Percentiles rank a stretch among this genome's conserved stretches.
Evolutionary conservation across 2,113 vertebrate species (phyloP).

Genomic region (Syngnathus scovelli): DNA sequence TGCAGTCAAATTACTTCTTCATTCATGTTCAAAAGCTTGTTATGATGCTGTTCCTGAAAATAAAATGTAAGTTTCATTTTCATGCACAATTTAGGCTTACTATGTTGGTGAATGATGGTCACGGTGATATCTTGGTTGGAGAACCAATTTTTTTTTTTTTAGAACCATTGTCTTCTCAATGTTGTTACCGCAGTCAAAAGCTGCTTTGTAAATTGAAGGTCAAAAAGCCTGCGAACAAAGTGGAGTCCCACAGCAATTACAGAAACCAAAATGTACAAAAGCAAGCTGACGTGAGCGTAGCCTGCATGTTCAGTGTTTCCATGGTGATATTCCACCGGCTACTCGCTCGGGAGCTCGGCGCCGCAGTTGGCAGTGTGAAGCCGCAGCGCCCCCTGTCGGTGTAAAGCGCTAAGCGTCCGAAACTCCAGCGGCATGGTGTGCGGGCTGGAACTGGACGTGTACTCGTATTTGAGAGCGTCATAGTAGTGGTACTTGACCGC

Average conservation of each 20-base stretch:
- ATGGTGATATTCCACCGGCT: constrained; percentile 4
- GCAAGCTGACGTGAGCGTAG: constrained; percentile 7
- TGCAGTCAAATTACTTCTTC: no score
- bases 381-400: constrained; percentile 88
- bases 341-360: constrained; percentile 18
- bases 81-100: no score
- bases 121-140: no score
- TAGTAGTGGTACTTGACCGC: constrained; percentile 97
- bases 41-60: no score
- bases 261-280: constrained; percentile 29
- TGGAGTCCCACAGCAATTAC: constrained; percentile 15
- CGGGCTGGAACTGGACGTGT: constrained; percentile 87
- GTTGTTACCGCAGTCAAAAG: no score
- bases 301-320: constrained; percentile 5
- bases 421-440: constrained; percentile 98
- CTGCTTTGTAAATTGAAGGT: neutral
- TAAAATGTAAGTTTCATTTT: no score
- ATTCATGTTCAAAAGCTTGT: no score
- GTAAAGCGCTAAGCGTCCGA: constrained; percentile 84
- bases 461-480: constrained; percentile 87
- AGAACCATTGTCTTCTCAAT: neutral
- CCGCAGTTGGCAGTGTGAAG: constrained; percentile 84
- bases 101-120: no score
- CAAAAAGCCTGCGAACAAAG: constrained; percentile 27
- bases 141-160: neutral